These are phyloP conservation scores for Rhamnusium bicolor DNA, from an alignment of 2,888 invertebrate genomes.

Conservation along the genomic window DNA sequence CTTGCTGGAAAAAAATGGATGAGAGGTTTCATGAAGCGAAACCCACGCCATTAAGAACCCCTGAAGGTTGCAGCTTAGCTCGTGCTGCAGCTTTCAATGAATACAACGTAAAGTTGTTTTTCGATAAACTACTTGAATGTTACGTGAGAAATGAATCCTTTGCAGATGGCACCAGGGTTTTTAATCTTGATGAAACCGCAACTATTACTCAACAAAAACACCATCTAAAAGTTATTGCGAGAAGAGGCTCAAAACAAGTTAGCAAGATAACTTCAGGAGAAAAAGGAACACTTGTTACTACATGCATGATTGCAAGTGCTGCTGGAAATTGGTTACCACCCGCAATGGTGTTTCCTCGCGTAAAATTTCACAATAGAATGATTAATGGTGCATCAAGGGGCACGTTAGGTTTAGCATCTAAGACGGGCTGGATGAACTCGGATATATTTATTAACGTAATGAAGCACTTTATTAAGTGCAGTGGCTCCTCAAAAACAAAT, in stretches of 20 bases:
- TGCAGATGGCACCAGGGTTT: not conserved
- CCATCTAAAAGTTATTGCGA: not conserved
- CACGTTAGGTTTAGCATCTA: not conserved
- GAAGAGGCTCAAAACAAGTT: not conserved
- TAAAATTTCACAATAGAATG: constrained; percentile 2
- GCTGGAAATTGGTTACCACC: constrained; percentile 3
- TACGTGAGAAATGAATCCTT: not conserved
- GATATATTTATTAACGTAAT: not conserved
- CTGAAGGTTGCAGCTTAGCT: not conserved
- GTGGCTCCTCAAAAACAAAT: not conserved
- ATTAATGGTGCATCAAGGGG: not conserved
- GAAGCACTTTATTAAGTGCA: not conserved
- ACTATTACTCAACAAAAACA: not conserved
- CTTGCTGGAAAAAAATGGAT: not conserved
- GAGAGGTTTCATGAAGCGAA: not conserved
- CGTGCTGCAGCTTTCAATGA: not conserved
- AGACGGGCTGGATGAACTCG: not conserved
- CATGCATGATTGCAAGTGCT: not conserved
- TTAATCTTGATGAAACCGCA: not conserved
- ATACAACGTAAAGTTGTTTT: not conserved
- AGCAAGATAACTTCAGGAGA: not conserved
- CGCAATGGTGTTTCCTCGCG: not conserved
- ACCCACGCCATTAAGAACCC: not conserved
- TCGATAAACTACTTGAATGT: not conserved
- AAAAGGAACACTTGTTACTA: not conserved